Evolutionary conservation across 2,797 vertebrate genomes (phyloP), one percentile per base, ranked within the genome.

Genomic region (Rhinatrema bivittatum): DNA sequence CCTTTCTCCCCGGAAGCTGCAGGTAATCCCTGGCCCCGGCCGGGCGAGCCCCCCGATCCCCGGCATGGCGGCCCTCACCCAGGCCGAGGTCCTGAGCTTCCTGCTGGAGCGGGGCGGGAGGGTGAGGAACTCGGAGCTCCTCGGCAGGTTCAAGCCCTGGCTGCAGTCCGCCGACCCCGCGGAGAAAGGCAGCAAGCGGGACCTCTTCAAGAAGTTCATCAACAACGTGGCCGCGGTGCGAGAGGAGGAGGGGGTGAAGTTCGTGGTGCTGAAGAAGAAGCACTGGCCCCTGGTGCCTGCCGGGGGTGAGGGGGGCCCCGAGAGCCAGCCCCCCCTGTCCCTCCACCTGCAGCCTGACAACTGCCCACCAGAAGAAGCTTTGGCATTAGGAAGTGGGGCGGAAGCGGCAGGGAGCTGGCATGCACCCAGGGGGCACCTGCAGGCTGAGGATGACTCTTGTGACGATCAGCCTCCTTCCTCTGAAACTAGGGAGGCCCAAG

Each of bases 221-320:
- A 91, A 94, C 75, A 71, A 55, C 39, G 72, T 94, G 30, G 91
- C 91, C 0, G 58, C 75, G 19, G 90, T 93, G 20, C 85, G 70
- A 39, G 87, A 91, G 6, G 45, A 83, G 20, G 84, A 88, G 10
- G 89, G 83, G 0, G 57, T 42, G 53, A 83, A 78, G 32, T 84
- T 78, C 23, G 80, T 93, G 3, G 78, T 91, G 4, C 47, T 96
- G 6, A 78, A 9, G 58, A 87, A 86, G 45, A 65, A 47, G 4
- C 62, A 68, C 31, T 50, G 36, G 17, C 52, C 56, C 57, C 56
- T 75, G 18, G 10, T 10, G 13, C 17, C 27, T 28, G 0, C 30
- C 19, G 27, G 6, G 42, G 10, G 8, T 25, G 4, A 35, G 12
- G 44, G 16, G 12, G 14, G 50, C 21, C 30, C 7, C 17, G 16